Percentiles rank a stretch among this genome's conserved stretches.
These are phyloP conservation scores for Chelonus formosanus DNA, from an alignment of 2,888 invertebrate genomes.

Conservation along the genomic window DNA sequence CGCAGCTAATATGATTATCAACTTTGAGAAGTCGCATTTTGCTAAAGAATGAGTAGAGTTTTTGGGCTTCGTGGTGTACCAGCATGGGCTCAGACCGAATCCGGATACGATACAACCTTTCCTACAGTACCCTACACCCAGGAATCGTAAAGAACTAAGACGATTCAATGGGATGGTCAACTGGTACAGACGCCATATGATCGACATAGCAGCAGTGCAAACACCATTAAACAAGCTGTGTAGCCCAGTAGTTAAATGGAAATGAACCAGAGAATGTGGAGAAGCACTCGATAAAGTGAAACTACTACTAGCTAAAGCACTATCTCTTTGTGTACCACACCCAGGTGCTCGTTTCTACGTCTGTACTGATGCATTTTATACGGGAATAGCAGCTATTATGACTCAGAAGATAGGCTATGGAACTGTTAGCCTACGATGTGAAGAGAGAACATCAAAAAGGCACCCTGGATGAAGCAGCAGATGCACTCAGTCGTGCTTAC, in stretches of 20 bases:
- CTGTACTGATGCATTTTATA: too few species aligned
- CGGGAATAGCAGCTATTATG: too few species aligned
- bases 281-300: conserved; percentile 31
- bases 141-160: conserved; percentile 27
- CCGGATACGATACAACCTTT: conserved; percentile 37
- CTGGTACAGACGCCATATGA: conserved; percentile 39
- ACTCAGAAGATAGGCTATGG: neutral
- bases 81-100: conserved; percentile 35
- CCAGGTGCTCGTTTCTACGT: conserved; percentile 23
- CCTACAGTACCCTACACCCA: conserved; percentile 28
- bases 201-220: conserved; percentile 8
- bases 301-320: conserved; percentile 21
- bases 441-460: neutral
- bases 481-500: neutral
- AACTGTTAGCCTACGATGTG: conserved; percentile 2
- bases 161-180: conserved; percentile 37
- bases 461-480: neutral
- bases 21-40: too few species aligned
- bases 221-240: conserved; percentile 34
- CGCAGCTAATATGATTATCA: too few species aligned
- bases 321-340: conserved; percentile 32
- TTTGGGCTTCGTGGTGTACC: conserved; percentile 36
- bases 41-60: conserved; percentile 20
- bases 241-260: conserved; percentile 31
- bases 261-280: conserved; percentile 35